Evolutionary conservation across 2,113 vertebrate species (phyloP).

Genomic region (Larimichthys crocea): DNA sequence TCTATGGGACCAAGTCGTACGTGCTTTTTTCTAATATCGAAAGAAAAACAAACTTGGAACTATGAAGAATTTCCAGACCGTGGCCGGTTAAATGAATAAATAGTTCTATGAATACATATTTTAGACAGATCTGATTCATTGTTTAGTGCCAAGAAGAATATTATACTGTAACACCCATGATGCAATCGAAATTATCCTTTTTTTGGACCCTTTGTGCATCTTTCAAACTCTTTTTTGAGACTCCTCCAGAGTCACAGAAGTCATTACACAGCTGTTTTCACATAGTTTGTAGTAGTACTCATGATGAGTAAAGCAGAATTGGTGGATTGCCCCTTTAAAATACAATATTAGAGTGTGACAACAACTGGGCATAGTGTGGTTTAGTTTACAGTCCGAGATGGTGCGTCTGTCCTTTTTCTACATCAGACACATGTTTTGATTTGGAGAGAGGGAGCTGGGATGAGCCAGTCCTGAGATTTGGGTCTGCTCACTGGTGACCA

Average conservation of each 20-base stretch:
- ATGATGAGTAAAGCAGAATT: background rate
- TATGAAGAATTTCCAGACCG: no score
- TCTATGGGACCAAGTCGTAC: no score
- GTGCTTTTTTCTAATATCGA: no score
- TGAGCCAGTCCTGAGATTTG: background rate
- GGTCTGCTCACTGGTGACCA: slow-evolving; percentile 18
- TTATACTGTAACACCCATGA: no score
- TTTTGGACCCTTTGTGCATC: no score
- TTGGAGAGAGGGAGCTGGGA: background rate
- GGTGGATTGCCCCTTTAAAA: background rate
- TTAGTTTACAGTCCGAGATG: background rate
- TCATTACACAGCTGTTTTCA: background rate
- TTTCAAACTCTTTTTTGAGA: background rate
- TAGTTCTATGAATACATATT: no score
- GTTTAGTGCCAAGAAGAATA: no score
- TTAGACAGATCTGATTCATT: no score
- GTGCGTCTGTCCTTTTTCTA: background rate
- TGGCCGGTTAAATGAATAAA: no score
- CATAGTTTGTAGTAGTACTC: background rate
- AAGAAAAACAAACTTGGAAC: no score
- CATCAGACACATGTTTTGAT: background rate
- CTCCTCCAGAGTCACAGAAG: background rate
- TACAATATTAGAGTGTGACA: background rate
- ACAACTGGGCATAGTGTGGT: background rate
- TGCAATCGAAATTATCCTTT: no score